A percentile compares a stretch with the other conserved stretches of the same genome.
These are phyloP conservation scores for Caenorhabditis sp. DNA, from an alignment of 2,888 invertebrate species.

Conservation along the genomic window DNA sequence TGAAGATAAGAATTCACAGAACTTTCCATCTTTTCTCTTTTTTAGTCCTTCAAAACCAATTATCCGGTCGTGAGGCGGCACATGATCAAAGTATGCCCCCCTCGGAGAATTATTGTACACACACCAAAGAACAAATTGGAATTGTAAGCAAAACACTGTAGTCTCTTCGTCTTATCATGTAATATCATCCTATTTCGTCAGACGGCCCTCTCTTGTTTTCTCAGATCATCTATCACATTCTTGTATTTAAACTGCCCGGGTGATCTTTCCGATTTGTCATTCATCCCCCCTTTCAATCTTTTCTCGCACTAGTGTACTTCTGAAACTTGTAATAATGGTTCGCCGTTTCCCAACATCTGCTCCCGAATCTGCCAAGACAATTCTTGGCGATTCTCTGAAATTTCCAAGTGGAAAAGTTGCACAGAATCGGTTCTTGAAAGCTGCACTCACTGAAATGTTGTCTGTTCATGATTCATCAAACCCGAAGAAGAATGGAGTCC, in stretches of 20 bases:
- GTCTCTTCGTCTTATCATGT: conserved; percentile 39
- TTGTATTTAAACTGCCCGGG: conserved; percentile 10
- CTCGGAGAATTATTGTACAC: not conserved
- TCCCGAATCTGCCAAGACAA: conserved; percentile 23
- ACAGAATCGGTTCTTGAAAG: conserved; percentile 67
- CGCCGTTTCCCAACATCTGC: conserved; percentile 40
- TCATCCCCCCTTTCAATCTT: not conserved
- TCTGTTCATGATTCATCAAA: conserved; percentile 48
- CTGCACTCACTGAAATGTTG: conserved; percentile 52
- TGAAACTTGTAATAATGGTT: conserved; percentile 22
- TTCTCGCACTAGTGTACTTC: not conserved
- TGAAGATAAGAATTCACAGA: too few species aligned
- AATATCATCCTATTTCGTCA: conserved; percentile 58
- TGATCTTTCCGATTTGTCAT: conserved; percentile 23
- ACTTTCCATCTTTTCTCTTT: too few species aligned
- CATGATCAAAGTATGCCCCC: not conserved
- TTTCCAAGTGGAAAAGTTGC: conserved; percentile 60
- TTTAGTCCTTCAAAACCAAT: too few species aligned
- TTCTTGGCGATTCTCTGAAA: conserved; percentile 52
- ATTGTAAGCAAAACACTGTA: conserved; percentile 48
- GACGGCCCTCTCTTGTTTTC: conserved; percentile 9
- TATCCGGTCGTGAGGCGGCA: too few species aligned
- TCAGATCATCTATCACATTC: conserved; percentile 21
- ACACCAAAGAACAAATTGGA: conserved; percentile 41
- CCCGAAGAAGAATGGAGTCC: conserved; percentile 65